Percentiles rank a stretch among this genome's conserved stretches.
phyloP scores from a whole-genome alignment of 2,113 vertebrate species.

The Nanorana parkeri region DNA sequence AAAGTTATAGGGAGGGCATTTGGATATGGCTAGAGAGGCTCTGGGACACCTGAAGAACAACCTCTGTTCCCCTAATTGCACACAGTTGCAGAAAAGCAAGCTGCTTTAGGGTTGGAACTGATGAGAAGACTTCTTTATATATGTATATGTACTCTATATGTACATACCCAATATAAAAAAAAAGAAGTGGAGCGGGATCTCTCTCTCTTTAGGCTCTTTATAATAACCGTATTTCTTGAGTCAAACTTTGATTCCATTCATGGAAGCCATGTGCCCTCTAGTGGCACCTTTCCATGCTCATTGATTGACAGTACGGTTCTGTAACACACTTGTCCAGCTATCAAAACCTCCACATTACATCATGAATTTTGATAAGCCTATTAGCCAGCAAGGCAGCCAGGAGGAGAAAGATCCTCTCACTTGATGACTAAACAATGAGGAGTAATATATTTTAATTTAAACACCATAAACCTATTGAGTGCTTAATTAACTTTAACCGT shows the following conservation, averaged over 20 bases:
- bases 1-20: too few relatives aligned
- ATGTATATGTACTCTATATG: too few relatives aligned
- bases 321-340: conserved; percentile 62
- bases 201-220: too few relatives aligned
- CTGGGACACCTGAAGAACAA: too few relatives aligned
- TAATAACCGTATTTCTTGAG: too few relatives aligned
- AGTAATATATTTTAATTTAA: conserved; percentile 95
- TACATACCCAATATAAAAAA: too few relatives aligned
- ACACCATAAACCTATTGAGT: conserved; percentile 94
- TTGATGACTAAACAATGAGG: conserved; percentile 91
- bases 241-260: conserved; percentile 46
- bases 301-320: conserved; percentile 65
- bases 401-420: conserved; percentile 74
- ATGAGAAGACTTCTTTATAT: too few relatives aligned
- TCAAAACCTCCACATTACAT: conserved; percentile 75
- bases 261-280: conserved; percentile 70
- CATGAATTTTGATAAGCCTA: conserved; percentile 82
- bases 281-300: conserved; percentile 60
- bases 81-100: too few relatives aligned
- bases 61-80: too few relatives aligned
- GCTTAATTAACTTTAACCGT: conserved; percentile 95
- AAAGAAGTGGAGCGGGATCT: too few relatives aligned
- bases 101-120: too few relatives aligned
- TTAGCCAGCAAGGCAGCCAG: conserved; percentile 73
- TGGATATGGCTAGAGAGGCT: too few relatives aligned